Evolutionary conservation across 2,797 vertebrate species (phyloP).

Genomic region (Kryptolebias ocellatus): DNA sequence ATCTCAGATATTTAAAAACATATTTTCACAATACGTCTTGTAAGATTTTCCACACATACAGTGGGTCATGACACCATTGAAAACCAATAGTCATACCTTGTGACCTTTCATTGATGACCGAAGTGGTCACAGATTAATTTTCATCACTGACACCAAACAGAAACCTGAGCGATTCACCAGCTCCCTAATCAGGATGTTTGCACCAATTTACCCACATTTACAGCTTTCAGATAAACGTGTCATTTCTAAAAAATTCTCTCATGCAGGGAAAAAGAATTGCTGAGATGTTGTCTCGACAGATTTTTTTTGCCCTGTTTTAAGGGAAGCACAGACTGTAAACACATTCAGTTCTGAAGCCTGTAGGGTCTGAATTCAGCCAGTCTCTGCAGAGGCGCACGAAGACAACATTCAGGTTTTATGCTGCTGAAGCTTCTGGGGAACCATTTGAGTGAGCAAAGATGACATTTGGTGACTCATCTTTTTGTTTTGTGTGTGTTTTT

Average conservation of each 20-base stretch:
- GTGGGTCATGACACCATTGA: constrained; percentile 4
- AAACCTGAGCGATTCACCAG: constrained; percentile 17
- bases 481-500: constrained; percentile 32
- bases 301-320: not conserved
- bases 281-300: constrained; percentile 1
- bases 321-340: not conserved
- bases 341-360: constrained; percentile 22
- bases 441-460: constrained; percentile 55
- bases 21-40: not conserved
- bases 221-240: constrained; percentile 19
- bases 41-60: constrained; percentile 7
- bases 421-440: constrained; percentile 34
- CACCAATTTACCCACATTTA: constrained; percentile 40
- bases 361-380: constrained; percentile 20
- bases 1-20: too few relatives aligned
- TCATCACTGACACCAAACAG: constrained; percentile 8
- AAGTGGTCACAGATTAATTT: constrained; percentile 19
- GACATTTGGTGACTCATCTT: constrained; percentile 61
- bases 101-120: constrained; percentile 4
- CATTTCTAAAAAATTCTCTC: constrained; percentile 26
- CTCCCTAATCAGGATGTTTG: constrained; percentile 11
- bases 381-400: constrained; percentile 28
- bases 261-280: constrained; percentile 11
- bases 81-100: not conserved
- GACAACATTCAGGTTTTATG: constrained; percentile 33